phyloP scores from a whole-genome alignment of 2,888 invertebrate genomes.

The Drosophila cognata region DNA sequence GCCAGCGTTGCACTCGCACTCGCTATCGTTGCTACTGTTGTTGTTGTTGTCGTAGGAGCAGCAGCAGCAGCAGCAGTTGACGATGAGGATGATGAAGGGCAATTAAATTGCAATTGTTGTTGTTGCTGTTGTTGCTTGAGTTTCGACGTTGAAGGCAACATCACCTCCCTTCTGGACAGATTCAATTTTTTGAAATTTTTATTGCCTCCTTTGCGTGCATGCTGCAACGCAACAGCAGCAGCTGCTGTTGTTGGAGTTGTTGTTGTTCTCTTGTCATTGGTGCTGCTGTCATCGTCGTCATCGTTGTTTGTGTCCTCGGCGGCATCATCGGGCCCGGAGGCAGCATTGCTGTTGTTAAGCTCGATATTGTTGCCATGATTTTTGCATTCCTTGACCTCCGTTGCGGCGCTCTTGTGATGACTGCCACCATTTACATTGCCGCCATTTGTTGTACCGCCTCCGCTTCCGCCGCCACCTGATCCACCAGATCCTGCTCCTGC shows the following conservation, averaged over 20 bases:
- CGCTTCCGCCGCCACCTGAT: slow-evolving; percentile 7
- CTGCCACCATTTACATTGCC: slow-evolving; percentile 52
- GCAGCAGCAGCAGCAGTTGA: slow-evolving; percentile 34
- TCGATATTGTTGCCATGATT: slow-evolving; percentile 45
- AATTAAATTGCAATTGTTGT: slow-evolving; percentile 77
- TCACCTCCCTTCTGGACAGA: slow-evolving; percentile 81
- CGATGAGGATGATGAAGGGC: slow-evolving; percentile 57
- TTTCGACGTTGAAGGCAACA: slow-evolving; percentile 82
- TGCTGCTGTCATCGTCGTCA: slow-evolving; percentile 63
- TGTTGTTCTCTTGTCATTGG: slow-evolving; percentile 56
- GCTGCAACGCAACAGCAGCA: slow-evolving; percentile 54
- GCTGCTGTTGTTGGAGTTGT: slow-evolving; percentile 9
- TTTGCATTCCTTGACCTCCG: slow-evolving; percentile 50
- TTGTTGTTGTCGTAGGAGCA: slow-evolving; percentile 38
- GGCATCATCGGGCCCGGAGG: slow-evolving; percentile 25
- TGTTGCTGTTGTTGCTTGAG: slow-evolving; percentile 66
- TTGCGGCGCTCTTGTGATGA: slow-evolving; percentile 53
- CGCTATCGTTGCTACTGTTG: slow-evolving; percentile 14
- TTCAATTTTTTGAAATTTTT: slow-evolving; percentile 83
- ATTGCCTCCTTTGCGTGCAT: slow-evolving; percentile 74
- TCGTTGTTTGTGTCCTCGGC: slow-evolving; percentile 56
- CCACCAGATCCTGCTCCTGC: slow-evolving; percentile 2
- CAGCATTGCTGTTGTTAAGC: slow-evolving; percentile 16
- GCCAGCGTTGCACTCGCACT: slow-evolving; percentile 27
- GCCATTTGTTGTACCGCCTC: slow-evolving; percentile 49